Evolutionary conservation across 2,888 invertebrate genomes (phyloP).

Genomic region (Chamaedrilus cognettii): DNA sequence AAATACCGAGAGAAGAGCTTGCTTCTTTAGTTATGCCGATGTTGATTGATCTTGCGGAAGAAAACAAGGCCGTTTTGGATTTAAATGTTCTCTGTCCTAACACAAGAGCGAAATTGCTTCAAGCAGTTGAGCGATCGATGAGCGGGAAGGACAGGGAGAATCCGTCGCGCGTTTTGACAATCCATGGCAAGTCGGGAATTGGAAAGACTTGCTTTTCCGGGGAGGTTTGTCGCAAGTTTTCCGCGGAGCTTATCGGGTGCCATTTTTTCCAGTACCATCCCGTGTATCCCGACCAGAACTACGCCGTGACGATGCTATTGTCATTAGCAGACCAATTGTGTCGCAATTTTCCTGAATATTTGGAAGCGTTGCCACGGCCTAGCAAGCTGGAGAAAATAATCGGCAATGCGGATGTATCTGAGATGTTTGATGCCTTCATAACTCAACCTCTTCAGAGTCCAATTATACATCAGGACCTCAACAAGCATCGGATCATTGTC

Average conservation of each 20-base stretch:
- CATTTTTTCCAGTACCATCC: slow-evolving; percentile 35
- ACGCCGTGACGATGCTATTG: slow-evolving; percentile 19
- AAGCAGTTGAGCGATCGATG: slow-evolving; percentile 26
- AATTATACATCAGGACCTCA: slow-evolving; percentile 16
- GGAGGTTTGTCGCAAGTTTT: slow-evolving; percentile 24
- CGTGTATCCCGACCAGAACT: slow-evolving; percentile 29
- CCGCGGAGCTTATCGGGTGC: slow-evolving; percentile 13
- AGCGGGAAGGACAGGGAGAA: slow-evolving; percentile 8
- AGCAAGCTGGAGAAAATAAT: slow-evolving; percentile 20
- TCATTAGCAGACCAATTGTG: slow-evolving; percentile 29
- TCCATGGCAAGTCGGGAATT: slow-evolving; percentile 31
- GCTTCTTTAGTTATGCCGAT: neutral
- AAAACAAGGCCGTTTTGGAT: slow-evolving; percentile 13
- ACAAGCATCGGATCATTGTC: slow-evolving; percentile 29
- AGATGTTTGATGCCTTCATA: slow-evolving; percentile 29
- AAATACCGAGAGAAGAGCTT: neutral
- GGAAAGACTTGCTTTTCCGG: slow-evolving; percentile 37
- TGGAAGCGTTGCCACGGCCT: slow-evolving; percentile 14
- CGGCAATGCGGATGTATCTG: slow-evolving; percentile 15
- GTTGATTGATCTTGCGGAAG: slow-evolving; percentile 15
- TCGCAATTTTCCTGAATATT: slow-evolving; percentile 25
- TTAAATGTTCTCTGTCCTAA: slow-evolving; percentile 17
- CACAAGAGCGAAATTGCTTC: slow-evolving; percentile 26
- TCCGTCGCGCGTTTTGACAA: slow-evolving; percentile 19
- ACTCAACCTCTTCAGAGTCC: slow-evolving; percentile 18